Evolutionary conservation across 2,797 vertebrate genomes (phyloP), one percentile per base, ranked within the genome.

Genomic region (Cryptoblepharus egeriae): DNA sequence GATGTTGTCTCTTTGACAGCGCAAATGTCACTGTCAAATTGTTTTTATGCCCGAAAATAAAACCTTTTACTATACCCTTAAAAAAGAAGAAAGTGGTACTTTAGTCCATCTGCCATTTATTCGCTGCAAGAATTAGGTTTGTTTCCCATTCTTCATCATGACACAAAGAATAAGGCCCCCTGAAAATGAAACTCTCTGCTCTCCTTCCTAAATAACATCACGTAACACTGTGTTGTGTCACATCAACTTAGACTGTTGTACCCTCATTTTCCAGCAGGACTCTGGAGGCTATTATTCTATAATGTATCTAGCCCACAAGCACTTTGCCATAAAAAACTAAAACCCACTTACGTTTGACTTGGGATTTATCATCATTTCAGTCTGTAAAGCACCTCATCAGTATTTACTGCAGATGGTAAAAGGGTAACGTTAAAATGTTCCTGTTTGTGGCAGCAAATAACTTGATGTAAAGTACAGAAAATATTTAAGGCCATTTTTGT

Each of bases 61-160:
- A 90, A 57, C 37, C 30, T 81, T 86, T 86, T 84, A 77, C 37
- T 85, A 16, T 15, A 76, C 28, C 75, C 32, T 18, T 65, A 68
- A 77, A 49, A 84, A 30, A 64, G 42, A 26, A 74, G 0, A 52
- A 88, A 73, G 45, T n/a, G 4, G 1, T 16, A 58, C 6, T 86
- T 85, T 83, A 79, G 10, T 11, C 5, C 28, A 80, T 37, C 5
- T 77, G 13, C 2, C 57, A 26, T 78, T 85, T 81, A 61, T 80
- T 91, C 79, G 69, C 20, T 77, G 32, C 45, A 52, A 61, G 37
- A 77, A 60, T 74, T 67, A 71, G 63, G 3, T 42, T 60, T 61
- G 2, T 71, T 90, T 86, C 83, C 13, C 15, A 67, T 9, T 49
- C 16, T 35, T 87, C 86, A 8, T 39, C n/a, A 0, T 63, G 70